Evolutionary conservation across 64 coral and sea anemone species (phyloP), one percentile per base, ranked within the genome.

Genomic region (Dendrophyllia cribrosa): DNA sequence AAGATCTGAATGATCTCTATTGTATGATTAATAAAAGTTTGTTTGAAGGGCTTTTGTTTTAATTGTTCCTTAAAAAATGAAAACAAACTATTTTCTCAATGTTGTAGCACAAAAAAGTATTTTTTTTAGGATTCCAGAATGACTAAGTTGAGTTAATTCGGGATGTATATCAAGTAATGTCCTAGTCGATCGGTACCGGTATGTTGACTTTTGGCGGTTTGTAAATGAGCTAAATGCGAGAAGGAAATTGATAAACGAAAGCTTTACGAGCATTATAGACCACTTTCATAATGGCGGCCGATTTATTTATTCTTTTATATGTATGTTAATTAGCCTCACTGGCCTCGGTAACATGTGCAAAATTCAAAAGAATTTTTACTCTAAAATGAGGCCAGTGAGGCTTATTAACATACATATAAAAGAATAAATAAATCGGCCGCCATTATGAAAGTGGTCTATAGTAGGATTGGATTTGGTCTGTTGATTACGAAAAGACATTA

Each of bases 391-490:
- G n/a, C n/a, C n/a, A n/a, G n/a, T n/a, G n/a, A n/a, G n/a, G n/a
- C n/a, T n/a, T n/a, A n/a, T n/a, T n/a, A n/a, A n/a, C n/a, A n/a
- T n/a, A n/a, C n/a, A n/a, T n/a, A n/a, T n/a, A n/a, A n/a, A n/a
- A n/a, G n/a, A n/a, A n/a, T n/a, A n/a, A n/a, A n/a, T n/a, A n/a
- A n/a, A n/a, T n/a, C n/a, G n/a, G n/a, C n/a, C n/a, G n/a, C n/a
- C n/a, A n/a, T n/a, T n/a, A n/a, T n/a, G n/a, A n/a, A n/a, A n/a
- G n/a, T n/a, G n/a, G n/a, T n/a, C n/a, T n/a, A n/a, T 34, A 34
- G 34, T 58, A 51, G 15, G 72, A 49, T 55, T 19, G n/a, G 74
- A 52, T 53, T 76, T 76, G 47, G 74, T 53, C 74, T 76, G 74
- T 52, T 76, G 49, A 56, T 25, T 56, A 4, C 61, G 61, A 56